phyloP scores from a whole-genome alignment of 2,113 vertebrate genomes.

The Phyllostomus discolor region DNA sequence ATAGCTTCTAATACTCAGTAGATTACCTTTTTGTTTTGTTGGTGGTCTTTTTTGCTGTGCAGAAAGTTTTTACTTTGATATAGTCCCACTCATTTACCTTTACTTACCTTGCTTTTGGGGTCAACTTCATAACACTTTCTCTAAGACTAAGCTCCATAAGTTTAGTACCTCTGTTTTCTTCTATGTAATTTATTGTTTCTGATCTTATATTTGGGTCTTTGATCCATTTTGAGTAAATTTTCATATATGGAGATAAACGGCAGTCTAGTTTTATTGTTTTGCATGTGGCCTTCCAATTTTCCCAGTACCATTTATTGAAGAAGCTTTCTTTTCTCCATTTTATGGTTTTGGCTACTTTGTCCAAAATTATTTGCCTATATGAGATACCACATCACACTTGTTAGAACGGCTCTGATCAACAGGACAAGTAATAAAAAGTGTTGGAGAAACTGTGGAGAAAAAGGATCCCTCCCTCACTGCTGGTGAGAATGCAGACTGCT shows the following conservation, averaged over 20 bases:
- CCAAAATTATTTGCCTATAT: neutral
- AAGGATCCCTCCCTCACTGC: too few species aligned
- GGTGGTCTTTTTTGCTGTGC: neutral
- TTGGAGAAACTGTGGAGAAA: too few species aligned
- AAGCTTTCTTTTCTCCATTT: neutral
- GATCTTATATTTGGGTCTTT: neutral
- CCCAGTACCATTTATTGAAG: neutral
- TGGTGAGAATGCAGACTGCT: too few species aligned
- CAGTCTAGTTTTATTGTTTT: neutral
- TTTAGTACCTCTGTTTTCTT: too few species aligned
- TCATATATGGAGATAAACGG: neutral
- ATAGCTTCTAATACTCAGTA: neutral
- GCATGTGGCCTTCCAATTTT: neutral
- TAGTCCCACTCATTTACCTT: neutral
- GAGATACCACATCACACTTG: too few species aligned
- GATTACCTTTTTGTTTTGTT: neutral
- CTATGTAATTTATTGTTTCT: too few species aligned
- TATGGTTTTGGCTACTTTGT: neutral
- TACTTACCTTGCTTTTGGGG: neutral
- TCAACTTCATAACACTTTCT: neutral
- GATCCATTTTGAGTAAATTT: neutral
- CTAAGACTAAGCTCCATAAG: too few species aligned
- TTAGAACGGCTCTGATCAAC: too few species aligned
- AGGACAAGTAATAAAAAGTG: too few species aligned
- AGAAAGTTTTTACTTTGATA: neutral